A percentile compares a stretch with the other conserved stretches of the same genome.
These are phyloP conservation scores for Pseudomyrmex sp. DNA, from an alignment of 1,140 invertebrate genomes.

Conservation along the genomic window DNA sequence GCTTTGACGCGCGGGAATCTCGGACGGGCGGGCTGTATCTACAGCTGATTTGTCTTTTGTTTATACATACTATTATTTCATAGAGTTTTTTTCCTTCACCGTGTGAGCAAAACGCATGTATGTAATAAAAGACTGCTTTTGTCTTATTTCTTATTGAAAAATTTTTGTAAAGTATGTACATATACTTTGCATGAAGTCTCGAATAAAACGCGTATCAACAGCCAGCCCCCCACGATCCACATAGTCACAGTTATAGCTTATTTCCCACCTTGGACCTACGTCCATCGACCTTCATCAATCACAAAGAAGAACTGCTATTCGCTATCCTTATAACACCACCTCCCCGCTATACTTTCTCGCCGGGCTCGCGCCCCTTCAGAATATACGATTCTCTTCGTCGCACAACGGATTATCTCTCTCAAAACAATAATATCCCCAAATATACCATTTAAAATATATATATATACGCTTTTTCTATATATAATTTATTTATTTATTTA, in stretches of 20 bases:
- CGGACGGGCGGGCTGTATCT: conserved; percentile 82
- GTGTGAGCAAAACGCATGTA: conserved; percentile 11
- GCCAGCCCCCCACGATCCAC: conserved; percentile 85
- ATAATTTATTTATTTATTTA: conserved; percentile 59
- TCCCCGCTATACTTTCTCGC: conserved; percentile 46
- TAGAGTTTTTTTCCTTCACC: not conserved
- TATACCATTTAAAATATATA: conserved; percentile 81
- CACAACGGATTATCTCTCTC: conserved; percentile 66
- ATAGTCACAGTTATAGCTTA: conserved; percentile 85
- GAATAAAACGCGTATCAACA: conserved; percentile 68
- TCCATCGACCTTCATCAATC: conserved; percentile 56
- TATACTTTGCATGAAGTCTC: not conserved
- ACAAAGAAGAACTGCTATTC: conserved; percentile 43
- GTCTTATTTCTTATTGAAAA: conserved; percentile 15
- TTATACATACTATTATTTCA: not conserved
- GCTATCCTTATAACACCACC: conserved; percentile 44
- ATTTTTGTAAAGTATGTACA: not conserved
- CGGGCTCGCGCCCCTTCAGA: conserved; percentile 63
- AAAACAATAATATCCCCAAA: conserved; percentile 77
- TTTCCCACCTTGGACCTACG: conserved; percentile 75
- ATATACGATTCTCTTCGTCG: conserved; percentile 70
- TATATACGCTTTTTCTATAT: conserved; percentile 42
- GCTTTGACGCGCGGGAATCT: conserved; percentile 86
- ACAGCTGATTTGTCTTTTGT: conserved; percentile 30
- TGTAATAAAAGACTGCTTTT: conserved; percentile 45